Conservation (phyloP, 2,797 vertebrate genomes). For the Bufotes viridis region DNA sequence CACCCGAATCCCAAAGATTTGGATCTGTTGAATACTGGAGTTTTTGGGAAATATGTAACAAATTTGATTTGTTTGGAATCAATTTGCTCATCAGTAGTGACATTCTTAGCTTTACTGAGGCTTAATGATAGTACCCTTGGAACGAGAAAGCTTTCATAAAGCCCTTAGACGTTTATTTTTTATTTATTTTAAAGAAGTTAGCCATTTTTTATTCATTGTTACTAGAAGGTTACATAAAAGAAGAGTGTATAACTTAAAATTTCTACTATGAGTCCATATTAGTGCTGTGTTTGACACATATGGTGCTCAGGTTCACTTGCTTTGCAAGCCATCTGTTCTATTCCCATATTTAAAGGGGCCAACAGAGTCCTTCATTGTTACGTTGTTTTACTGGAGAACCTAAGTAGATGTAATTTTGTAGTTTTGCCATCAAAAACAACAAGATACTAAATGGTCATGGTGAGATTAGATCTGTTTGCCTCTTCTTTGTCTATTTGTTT, state of each 20-base stretch:
- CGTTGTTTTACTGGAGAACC: neutral
- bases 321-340: slow-evolving; percentile 39
- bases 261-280: slow-evolving; percentile 21
- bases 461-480: neutral
- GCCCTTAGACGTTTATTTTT: neutral
- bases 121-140: neutral
- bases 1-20: too few relatives aligned
- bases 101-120: neutral
- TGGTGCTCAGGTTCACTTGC: slow-evolving; percentile 20
- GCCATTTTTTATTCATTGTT: neutral
- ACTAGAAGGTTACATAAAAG: neutral
- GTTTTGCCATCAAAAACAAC: neutral
- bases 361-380: neutral
- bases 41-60: too few relatives aligned
- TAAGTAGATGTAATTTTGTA: neutral
- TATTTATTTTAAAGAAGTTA: neutral
- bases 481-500: neutral
- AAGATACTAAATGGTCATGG: neutral
- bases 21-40: too few relatives aligned
- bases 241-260: neutral
- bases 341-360: slow-evolving; percentile 1
- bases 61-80: too few relatives aligned
- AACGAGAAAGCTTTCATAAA: neutral
- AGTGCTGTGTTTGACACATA: slow-evolving; percentile 36
- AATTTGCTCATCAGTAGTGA: neutral